phyloP scores from a whole-genome alignment of 1,140 invertebrate species.

The Yoshiicerus persimilis region DNA sequence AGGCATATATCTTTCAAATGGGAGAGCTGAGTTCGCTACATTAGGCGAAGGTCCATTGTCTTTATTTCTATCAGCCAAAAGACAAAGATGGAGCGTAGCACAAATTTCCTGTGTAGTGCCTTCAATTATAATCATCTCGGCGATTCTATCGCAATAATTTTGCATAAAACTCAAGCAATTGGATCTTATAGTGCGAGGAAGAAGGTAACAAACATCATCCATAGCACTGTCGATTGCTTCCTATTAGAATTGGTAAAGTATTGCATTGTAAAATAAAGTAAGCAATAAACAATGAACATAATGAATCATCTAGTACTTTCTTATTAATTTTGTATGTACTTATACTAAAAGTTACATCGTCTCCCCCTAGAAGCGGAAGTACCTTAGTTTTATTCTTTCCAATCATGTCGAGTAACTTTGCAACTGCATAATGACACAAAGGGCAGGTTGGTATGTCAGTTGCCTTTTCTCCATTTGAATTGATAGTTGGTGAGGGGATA shows the following conservation, averaged over 20 bases:
- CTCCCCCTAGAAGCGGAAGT: too few species aligned
- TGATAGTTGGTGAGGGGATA: conserved; percentile 48
- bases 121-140: conserved; percentile 75
- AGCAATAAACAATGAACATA: background rate
- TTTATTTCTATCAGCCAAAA: background rate
- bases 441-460: conserved; percentile 60
- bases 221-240: conserved; percentile 69
- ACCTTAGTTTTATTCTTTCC: conserved; percentile 72
- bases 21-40: conserved; percentile 53
- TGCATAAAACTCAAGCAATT: conserved; percentile 78
- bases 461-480: conserved; percentile 50
- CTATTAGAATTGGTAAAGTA: conserved; percentile 56
- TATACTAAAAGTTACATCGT: too few species aligned
- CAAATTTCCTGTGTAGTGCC: conserved; percentile 77
- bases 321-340: too few species aligned
- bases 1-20: conserved; percentile 62
- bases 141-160: conserved; percentile 70
- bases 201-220: conserved; percentile 69
- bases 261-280: background rate
- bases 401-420: conserved; percentile 61
- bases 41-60: conserved; percentile 44
- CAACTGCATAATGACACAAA: conserved; percentile 76
- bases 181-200: conserved; percentile 61
- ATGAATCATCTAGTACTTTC: too few species aligned
- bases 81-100: conserved; percentile 62